Evolutionary conservation across 2,797 vertebrate species (phyloP).

Genomic region (Brachyalestes nurse): DNA sequence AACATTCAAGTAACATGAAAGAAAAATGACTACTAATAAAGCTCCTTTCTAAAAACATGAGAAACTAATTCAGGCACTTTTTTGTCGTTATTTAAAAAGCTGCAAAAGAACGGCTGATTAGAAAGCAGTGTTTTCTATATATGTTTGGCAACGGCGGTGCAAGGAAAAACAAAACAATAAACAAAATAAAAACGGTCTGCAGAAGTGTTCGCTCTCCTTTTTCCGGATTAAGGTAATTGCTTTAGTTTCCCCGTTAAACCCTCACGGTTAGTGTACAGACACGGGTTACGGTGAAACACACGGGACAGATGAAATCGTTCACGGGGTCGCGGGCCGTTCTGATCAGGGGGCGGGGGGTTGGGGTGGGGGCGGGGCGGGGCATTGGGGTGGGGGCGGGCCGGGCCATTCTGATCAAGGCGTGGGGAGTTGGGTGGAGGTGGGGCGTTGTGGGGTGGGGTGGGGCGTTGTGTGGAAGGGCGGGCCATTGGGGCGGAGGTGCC

Average conservation of each 20-base stretch:
- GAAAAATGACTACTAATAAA: constrained; percentile 65
- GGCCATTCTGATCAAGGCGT: no score
- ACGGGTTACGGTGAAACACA: constrained; percentile 13
- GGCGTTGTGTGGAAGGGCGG: no score
- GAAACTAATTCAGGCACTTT: constrained; percentile 99
- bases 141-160: constrained; percentile 84
- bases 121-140: constrained; percentile 84
- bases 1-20: constrained; percentile 98
- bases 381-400: no score
- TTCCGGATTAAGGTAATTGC: constrained; percentile 63
- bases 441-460: no score
- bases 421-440: no score
- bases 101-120: constrained; percentile 64
- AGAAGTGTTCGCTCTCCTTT: constrained; percentile 64
- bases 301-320: constrained; percentile 20
- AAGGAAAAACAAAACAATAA: constrained; percentile 29
- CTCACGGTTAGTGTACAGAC: constrained; percentile 41
- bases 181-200: constrained; percentile 56
- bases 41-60: constrained; percentile 88
- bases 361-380: no score
- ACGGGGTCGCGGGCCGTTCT: constrained; percentile 67
- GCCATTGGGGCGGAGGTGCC: no score
- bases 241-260: constrained; percentile 61
- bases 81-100: constrained; percentile 80
- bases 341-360: constrained; percentile 44